Conservation (phyloP, 1,140 invertebrate species). For the Camponotus vicinus region DNA sequence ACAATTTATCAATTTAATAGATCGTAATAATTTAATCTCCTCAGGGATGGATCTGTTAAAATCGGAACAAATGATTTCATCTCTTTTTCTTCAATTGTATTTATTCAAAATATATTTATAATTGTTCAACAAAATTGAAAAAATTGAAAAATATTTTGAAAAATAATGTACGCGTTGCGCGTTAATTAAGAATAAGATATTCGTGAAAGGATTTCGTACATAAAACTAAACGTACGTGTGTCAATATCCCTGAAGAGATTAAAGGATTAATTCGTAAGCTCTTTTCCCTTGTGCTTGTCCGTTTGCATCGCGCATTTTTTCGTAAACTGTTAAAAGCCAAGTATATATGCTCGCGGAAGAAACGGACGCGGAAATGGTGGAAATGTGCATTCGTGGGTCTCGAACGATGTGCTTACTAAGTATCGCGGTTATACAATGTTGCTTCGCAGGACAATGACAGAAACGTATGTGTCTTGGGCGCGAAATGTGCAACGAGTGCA, state of each 20-base stretch:
- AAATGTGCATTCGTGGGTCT: conserved; percentile 65
- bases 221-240: no score
- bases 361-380: conserved; percentile 63
- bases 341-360: conserved; percentile 20
- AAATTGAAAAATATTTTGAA: no score
- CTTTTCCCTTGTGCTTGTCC: neutral
- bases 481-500: conserved; percentile 67
- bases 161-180: no score
- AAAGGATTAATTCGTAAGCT: neutral
- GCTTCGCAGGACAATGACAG: conserved; percentile 57
- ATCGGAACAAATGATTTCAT: no score
- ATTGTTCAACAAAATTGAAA: no score
- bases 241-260: neutral
- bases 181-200: no score
- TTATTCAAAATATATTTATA: no score
- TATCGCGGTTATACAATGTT: conserved; percentile 50
- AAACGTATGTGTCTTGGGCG: conserved; percentile 36
- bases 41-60: no score
- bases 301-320: conserved; percentile 8
- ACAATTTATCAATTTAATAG: no score
- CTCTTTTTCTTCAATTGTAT: no score
- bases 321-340: conserved; percentile 16
- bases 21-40: no score
- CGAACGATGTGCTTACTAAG: conserved; percentile 67
- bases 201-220: no score